Base-by-base conservation (phyloP, 2,113 vertebrate species). In the Albula glossodonta region DNA sequence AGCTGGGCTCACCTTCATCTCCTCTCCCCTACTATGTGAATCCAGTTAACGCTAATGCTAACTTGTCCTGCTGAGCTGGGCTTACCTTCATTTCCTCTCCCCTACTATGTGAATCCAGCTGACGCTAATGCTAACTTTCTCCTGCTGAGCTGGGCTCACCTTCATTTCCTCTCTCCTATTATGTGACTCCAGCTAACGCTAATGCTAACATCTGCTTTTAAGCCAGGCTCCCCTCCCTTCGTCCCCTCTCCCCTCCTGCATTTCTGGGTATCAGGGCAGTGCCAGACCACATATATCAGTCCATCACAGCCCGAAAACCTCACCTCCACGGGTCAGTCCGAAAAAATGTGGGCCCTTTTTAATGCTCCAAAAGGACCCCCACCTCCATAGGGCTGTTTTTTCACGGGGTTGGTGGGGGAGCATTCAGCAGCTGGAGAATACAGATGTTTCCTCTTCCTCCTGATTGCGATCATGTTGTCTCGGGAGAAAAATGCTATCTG, bases 401-500 rank as follows among this genome's bases (percentile, higher is more conserved):
- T 41, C 31, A 41, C 31, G 31, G 31, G 31, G 31, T 41, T 41
- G 31, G 31, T 41, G 82, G 85, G 89, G 53, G 53, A 12, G 70
- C 31, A 41, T 41, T 41, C 31, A 31, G 22, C n/a, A 57, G 81
- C 56, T 60, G 56, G 92, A 89, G 93, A 94, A 95, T 94, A 94
- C 93, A 92, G 92, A 94, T 94, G 90, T 86, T 63, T 90, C 88
- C 89, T 92, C 91, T 88, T 41, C 90, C 90, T 92, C 85, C 83
- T 92, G 94, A 95, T 94, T 94, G 90, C 80, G 91, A 95, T 94
- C 94, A 90, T 88, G 89, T 91, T 90, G 90, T 90, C 90, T 90
- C 91, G 92, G 93, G 92, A 94, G 89, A 93, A 94, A 92, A 94
- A 92, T 92, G 92, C 92, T 97, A 97, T 98, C 97, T 98, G 96